Evolutionary conservation across 2,113 vertebrate genomes (phyloP).

Genomic region (Australoheros scitulus): DNA sequence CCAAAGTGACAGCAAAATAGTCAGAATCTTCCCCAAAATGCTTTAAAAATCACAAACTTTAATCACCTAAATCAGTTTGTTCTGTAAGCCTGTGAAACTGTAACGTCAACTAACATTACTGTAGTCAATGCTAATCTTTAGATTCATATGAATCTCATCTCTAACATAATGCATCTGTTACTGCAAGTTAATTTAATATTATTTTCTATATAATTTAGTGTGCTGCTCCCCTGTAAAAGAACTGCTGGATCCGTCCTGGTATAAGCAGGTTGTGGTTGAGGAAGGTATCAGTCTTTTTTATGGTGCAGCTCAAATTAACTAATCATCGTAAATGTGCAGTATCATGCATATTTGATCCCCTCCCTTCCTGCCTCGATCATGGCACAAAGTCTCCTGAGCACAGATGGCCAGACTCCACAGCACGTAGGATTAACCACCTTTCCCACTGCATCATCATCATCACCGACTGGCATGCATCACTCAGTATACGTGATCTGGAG

Average conservation of each 20-base stretch:
- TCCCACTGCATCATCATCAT: slow-evolving; percentile 38
- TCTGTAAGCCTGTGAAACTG: not conserved
- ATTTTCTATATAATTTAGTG: not conserved
- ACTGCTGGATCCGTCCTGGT: not conserved
- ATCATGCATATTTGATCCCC: slow-evolving; percentile 66
- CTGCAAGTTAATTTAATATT: not conserved
- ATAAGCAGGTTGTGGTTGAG: not conserved
- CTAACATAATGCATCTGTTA: not conserved
- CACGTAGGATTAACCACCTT: slow-evolving; percentile 53
- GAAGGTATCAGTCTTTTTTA: slow-evolving; percentile 7
- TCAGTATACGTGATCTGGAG: slow-evolving; percentile 18
- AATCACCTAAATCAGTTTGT: not conserved
- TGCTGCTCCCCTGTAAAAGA: not conserved
- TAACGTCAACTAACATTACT: not conserved
- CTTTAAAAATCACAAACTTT: not conserved
- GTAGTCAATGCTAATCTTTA: not conserved
- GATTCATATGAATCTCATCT: not conserved
- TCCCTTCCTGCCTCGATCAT: slow-evolving; percentile 39
- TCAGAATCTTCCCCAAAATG: not conserved
- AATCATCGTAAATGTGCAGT: slow-evolving; percentile 51
- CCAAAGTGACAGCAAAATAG: not conserved
- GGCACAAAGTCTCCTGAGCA: slow-evolving; percentile 40
- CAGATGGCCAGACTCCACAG: slow-evolving; percentile 62
- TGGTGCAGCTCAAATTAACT: slow-evolving; percentile 22
- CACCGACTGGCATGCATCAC: slow-evolving; percentile 20